Evolutionary conservation across 2,797 vertebrate genomes (phyloP).

Genomic region (Anabacerthia variegaticeps): DNA sequence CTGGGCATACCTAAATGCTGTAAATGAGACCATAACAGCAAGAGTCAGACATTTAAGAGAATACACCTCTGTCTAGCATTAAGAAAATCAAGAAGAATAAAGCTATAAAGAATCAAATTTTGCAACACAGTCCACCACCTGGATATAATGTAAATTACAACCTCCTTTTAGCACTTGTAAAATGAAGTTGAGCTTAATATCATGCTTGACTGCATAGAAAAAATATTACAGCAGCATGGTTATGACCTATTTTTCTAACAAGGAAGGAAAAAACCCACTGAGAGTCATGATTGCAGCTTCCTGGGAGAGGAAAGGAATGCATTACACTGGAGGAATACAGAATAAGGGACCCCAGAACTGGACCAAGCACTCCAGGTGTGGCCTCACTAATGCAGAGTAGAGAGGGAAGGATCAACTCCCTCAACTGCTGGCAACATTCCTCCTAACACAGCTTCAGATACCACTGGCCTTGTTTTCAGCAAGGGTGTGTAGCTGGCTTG

Average conservation of each 20-base stretch:
- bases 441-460: neutral
- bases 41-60: neutral
- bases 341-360: neutral
- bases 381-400: fast-evolving
- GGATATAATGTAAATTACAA: neutral
- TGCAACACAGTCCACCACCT: neutral
- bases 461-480: neutral
- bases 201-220: neutral
- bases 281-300: neutral
- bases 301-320: neutral
- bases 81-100: neutral
- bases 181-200: neutral
- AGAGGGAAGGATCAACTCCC: neutral
- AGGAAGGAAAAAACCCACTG: neutral
- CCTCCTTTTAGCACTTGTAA: neutral
- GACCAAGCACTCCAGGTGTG: neutral
- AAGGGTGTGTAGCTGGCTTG: neutral
- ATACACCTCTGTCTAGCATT: neutral
- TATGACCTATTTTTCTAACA: neutral
- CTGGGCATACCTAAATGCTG: neutral
- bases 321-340: neutral
- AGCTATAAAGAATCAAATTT: neutral
- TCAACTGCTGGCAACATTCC: neutral
- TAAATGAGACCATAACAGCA: neutral
- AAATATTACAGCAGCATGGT: neutral